Evolutionary conservation across 2,888 invertebrate species (phyloP), one percentile per base, ranked within the genome.

Genomic region (Brachyptera risi): DNA sequence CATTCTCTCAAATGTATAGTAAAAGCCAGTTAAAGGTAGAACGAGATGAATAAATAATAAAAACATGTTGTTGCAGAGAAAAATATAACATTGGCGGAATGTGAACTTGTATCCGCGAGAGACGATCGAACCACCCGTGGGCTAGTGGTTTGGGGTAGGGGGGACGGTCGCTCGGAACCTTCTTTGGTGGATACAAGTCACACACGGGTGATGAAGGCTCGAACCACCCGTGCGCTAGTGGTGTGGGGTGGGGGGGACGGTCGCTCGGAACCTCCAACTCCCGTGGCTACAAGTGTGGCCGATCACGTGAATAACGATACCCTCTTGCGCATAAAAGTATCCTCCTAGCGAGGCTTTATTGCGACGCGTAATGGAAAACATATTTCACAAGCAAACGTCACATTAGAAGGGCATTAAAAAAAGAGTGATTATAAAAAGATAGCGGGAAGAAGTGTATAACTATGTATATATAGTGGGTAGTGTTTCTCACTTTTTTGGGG

Each of bases 291-390:
- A n/a, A n/a, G n/a, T n/a, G n/a, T n/a, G 37, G 60, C 58, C 60
- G 60, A 63, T 63, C 63, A 51, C 63, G 50, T 35, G 60, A 63
- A 63, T 63, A 60, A 63, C 58, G 58, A 54, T 56, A 19, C 62
- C 59, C 49, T 27, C 31, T 19, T 51, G 35, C 27, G 54, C 44
- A 63, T 60, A 60, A 63, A 58, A 58, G 57, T 56, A 42, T 56
- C 51, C 49, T 37, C 50, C 56, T 59, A 51, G 59, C 42, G 31
- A 49, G 60, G 40, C 38, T 63, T 64, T 64, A 61, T 61, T 61
- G 61, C 64, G 56, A 44, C 50, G 49, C 56, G 56, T 63, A 63
- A 63, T 63, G 63, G 63, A 61, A 59, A 61, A 64, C 64, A 61
- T 64, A 64, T 64, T 64, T 64, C 57, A 61, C 59, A 50, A 59